A percentile compares a stretch with the other conserved stretches of the same genome.
Evolutionary conservation across 2,888 invertebrate species (phyloP).

Genomic region (Frankliniella fusca): DNA sequence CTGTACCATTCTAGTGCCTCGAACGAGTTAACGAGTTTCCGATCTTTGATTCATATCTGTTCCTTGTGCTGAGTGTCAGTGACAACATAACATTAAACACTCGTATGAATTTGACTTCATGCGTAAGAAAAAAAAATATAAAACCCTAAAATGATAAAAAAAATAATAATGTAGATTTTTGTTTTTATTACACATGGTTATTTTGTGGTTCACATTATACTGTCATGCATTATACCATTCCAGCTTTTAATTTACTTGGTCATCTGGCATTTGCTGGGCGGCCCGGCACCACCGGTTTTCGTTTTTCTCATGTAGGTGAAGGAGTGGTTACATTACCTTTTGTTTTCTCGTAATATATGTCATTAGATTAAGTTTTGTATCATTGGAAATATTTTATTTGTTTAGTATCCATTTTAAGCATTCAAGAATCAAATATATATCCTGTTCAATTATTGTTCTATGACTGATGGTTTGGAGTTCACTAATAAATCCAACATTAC

Average conservation of each 20-base stretch:
- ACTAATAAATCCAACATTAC: slow-evolving; percentile 18
- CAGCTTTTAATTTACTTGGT: slow-evolving; percentile 14
- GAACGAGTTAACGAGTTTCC: not conserved
- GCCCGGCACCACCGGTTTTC: slow-evolving; percentile 12
- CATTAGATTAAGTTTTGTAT: slow-evolving; percentile 25
- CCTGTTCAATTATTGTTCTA: slow-evolving; percentile 13
- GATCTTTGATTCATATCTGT: slow-evolving; percentile 7
- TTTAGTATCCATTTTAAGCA: slow-evolving; percentile 17
- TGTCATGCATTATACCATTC: slow-evolving; percentile 14
- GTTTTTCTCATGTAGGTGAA: slow-evolving; percentile 1
- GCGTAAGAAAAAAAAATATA: not conserved
- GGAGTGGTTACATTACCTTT: slow-evolving; percentile 2
- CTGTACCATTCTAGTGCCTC: not conserved
- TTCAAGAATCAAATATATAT: slow-evolving; percentile 14
- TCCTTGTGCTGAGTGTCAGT: slow-evolving; percentile 2
- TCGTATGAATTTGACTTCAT: not conserved
- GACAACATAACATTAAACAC: not conserved
- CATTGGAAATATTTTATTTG: slow-evolving; percentile 23
- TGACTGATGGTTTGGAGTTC: slow-evolving; percentile 24
- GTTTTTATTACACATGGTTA: slow-evolving; percentile 15
- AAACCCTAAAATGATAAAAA: not conserved
- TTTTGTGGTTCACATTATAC: slow-evolving; percentile 25
- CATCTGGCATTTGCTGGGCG: slow-evolving; percentile 24
- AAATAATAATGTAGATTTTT: not conserved
- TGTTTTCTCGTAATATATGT: not conserved